A percentile compares a stretch with the other conserved stretches of the same genome.
These are phyloP conservation scores for Halichoerus grypus DNA, from an alignment of 2,113 vertebrate genomes.

Conservation along the genomic window DNA sequence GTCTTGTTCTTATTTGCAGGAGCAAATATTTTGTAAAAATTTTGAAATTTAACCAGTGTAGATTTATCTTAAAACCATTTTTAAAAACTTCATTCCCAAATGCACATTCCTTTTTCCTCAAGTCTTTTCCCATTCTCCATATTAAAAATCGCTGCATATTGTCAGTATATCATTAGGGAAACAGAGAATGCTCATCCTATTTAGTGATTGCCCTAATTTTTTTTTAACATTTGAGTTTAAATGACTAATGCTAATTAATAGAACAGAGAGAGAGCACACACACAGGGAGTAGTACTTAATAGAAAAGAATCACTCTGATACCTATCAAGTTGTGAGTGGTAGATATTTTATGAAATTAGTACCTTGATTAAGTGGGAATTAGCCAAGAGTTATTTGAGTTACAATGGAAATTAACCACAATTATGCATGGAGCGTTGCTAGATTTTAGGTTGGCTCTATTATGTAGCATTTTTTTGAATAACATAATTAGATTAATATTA, in stretches of 20 bases:
- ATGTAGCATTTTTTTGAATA: neutral
- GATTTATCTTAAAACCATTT: neutral
- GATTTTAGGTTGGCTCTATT: neutral
- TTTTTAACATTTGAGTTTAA: constrained; percentile 47
- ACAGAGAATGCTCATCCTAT: neutral
- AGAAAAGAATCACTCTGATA: neutral
- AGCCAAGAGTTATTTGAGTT: neutral
- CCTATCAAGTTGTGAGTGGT: neutral
- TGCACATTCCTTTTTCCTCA: neutral
- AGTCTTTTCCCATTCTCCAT: neutral
- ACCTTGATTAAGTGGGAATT: neutral
- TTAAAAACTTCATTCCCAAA: neutral
- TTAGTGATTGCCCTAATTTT: neutral
- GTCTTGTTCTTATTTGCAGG: neutral
- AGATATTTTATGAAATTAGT: neutral
- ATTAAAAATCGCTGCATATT: neutral
- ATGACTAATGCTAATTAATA: neutral
- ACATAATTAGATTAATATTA: neutral
- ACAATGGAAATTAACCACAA: neutral
- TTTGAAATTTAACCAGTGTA: neutral
- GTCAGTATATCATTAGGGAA: neutral
- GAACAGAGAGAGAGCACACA: neutral
- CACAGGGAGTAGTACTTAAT: neutral
- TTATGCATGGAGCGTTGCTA: neutral
- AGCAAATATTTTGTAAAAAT: neutral